Evolutionary conservation across 2,888 invertebrate genomes (phyloP).

Genomic region (Xanthia togata): DNA sequence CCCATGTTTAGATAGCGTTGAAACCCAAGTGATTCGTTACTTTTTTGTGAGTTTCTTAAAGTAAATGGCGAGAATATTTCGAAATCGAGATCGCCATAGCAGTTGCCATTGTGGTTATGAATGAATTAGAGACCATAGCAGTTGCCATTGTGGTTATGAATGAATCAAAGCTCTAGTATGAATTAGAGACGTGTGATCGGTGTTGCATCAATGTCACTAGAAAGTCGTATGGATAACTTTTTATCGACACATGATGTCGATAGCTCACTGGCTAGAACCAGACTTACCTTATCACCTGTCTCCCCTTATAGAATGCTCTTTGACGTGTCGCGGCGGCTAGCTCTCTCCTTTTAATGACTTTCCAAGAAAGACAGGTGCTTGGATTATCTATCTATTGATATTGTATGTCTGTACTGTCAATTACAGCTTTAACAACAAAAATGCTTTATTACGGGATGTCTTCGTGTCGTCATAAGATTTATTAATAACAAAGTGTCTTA

Average conservation of each 20-base stretch:
- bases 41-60: conserved; percentile 44
- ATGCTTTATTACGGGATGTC: conserved; percentile 10
- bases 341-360: conserved; percentile 84
- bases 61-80: conserved; percentile 58
- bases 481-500: conserved; percentile 58
- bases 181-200: conserved; percentile 56
- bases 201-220: conserved; percentile 79
- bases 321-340: conserved; percentile 73
- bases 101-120: conserved; percentile 44
- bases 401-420: conserved; percentile 17
- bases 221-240: conserved; percentile 82
- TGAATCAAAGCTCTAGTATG: conserved; percentile 54
- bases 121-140: too few relatives aligned
- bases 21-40: conserved; percentile 48
- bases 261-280: conserved; percentile 71
- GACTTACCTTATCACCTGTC: conserved; percentile 81
- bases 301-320: conserved; percentile 74
- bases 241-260: conserved; percentile 74
- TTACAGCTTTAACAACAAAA: conserved; percentile 6
- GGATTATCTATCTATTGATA: conserved; percentile 44
- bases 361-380: conserved; percentile 70
- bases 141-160: conserved; percentile 50
- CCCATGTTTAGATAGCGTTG: conserved; percentile 66
- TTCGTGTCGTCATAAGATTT: conserved; percentile 50
- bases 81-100: conserved; percentile 57